Percentiles rank a stretch among this genome's conserved stretches.
phyloP scores from a whole-genome alignment of 2,797 vertebrate species.

The Furcifer pardalis region DNA sequence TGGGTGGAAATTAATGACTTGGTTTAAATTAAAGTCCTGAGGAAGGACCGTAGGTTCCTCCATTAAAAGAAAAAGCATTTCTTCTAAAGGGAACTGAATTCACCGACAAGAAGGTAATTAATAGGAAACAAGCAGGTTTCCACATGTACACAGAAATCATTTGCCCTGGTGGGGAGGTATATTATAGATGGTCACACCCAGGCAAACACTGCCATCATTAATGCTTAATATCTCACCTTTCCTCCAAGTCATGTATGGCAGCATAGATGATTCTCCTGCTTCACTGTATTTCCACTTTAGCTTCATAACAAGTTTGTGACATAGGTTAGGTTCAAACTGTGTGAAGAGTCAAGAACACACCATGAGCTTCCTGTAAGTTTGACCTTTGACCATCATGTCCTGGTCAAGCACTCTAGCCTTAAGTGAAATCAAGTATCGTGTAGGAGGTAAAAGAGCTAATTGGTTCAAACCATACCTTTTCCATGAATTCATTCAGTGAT shows the following conservation, averaged over 20 bases:
- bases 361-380: not conserved
- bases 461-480: not conserved
- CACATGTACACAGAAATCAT: conserved; percentile 18
- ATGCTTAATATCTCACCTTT: not conserved
- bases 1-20: conserved; percentile 63
- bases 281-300: not conserved
- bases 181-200: not conserved
- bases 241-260: not conserved
- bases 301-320: not conserved
- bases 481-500: not conserved
- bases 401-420: not conserved
- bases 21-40: conserved; percentile 63
- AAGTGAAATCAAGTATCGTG: not conserved
- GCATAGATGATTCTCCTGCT: not conserved
- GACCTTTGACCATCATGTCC: not conserved
- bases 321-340: not conserved
- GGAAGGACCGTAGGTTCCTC: conserved; percentile 47
- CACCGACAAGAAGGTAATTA: conserved; percentile 40
- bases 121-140: conserved; percentile 26
- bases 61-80: conserved; percentile 57
- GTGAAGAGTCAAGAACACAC: not conserved
- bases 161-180: not conserved
- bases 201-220: not conserved
- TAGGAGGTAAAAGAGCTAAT: not conserved
- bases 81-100: conserved; percentile 45